Base-by-base conservation (phyloP, 2,113 vertebrate species). In the pig (Sus scrofa) region DNA sequence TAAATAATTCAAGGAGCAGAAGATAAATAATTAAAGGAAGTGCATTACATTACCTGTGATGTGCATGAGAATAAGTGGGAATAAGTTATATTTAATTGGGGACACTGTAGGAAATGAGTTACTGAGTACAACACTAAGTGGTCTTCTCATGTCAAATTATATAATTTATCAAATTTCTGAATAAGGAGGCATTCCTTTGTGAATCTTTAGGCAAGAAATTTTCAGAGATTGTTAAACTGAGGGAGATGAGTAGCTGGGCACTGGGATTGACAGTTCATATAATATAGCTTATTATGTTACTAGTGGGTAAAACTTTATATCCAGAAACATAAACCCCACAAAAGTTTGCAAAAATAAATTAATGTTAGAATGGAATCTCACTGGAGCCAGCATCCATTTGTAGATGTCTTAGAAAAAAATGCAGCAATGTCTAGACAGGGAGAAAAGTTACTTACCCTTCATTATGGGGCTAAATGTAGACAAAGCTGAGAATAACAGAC, bases 371-470 rank as follows among this genome's bases (percentile, higher is more conserved):
- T 58, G 19, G 10, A 27, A 44, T 50, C 63, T 3, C n/a, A 86
- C 1, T 90, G n/a, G 15, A 93, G 73, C 16, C 89, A n/a, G 44
- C 4, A 92, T 37, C 32, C 15, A 52, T 52, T 39, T 56, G 7
- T 71, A 44, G 15, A 19, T 56, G 9, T 39, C 52, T 83, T 77
- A 44, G 65, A 60, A 93, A 88, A 79, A 75, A 93, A 30, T 62
- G 30, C 75, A 62, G 34, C 24, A n/a, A 70, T 19, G 22, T 34
- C 39, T 60, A 67, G 81, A 62, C 52, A 81, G 74, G 13, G 32
- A 73, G 26, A 95, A 54, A 81, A 81, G 6, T 81, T 70, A 82
- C 77, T 92, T 84, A 88, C n/a, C 39, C 11, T 79, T 92, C 85
- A 70, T 68, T 50, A 60, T 63, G 34, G 8, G 39, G 22, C 39